Conservation (phyloP, 2,888 invertebrate genomes). For the Gisinianus flammeolus region DNA sequence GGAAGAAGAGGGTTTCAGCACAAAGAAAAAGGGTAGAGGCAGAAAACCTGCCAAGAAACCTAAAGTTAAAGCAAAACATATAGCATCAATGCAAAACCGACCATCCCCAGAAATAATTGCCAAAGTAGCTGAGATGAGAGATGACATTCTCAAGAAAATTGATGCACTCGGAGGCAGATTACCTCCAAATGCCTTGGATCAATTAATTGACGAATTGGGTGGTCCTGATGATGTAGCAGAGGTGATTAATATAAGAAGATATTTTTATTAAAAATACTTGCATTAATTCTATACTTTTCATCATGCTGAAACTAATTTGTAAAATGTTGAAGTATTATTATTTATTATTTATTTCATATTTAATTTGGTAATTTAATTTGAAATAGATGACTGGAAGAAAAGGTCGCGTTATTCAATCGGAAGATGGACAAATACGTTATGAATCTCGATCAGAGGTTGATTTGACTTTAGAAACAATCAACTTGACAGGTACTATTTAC, state of each 20-base stretch:
- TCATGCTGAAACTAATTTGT: too few species aligned
- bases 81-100: constrained; percentile 12
- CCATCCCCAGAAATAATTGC: constrained; percentile 74
- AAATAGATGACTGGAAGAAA: constrained; percentile 94
- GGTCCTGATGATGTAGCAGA: constrained; percentile 98
- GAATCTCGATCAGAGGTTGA: constrained; percentile 94
- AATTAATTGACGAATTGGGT: constrained; percentile 96
- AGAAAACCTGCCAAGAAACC: constrained; percentile 39
- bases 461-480: constrained; percentile 94
- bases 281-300: background rate
- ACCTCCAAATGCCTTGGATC: constrained; percentile 97
- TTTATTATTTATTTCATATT: constrained; percentile 16
- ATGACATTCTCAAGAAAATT: constrained; percentile 82
- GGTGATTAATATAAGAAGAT: constrained; percentile 65
- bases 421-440: constrained; percentile 90
- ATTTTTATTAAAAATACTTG: background rate
- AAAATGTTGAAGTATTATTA: too few species aligned
- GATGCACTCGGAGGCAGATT: constrained; percentile 84
- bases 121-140: constrained; percentile 90
- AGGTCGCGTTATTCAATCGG: constrained; percentile 88
- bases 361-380: background rate
- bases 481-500: constrained; percentile 80
- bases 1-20: constrained; percentile 62
- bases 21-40: constrained; percentile 51
- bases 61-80: constrained; percentile 36